Conservation (phyloP, 2,888 invertebrate species). For the Ypsolopha scabrella region DNA sequence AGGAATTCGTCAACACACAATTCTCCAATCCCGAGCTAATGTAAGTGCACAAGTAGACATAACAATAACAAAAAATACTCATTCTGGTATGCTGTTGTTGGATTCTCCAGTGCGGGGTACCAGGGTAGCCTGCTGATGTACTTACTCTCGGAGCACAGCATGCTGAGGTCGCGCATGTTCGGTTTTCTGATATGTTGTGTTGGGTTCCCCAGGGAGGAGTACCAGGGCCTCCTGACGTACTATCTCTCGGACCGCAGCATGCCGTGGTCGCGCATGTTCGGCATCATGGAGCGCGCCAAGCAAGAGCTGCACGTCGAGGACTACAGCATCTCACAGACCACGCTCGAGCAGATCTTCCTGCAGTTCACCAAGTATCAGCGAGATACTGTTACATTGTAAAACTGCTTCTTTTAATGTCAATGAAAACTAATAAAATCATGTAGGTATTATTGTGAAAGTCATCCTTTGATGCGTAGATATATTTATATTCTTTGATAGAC, state of each 20-base stretch:
- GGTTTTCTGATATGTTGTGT: conserved; percentile 23
- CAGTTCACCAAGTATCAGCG: conserved; percentile 73
- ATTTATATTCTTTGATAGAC: too few species aligned
- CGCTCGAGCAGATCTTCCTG: conserved; percentile 83
- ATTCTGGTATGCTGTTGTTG: background rate
- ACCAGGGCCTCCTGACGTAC: conserved; percentile 78
- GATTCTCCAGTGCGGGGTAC: conserved; percentile 60
- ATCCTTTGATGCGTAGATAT: too few species aligned
- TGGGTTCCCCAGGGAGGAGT: conserved; percentile 71
- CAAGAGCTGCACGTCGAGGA: conserved; percentile 74
- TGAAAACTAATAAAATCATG: too few species aligned
- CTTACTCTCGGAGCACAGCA: conserved; percentile 52
- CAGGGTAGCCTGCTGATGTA: conserved; percentile 72
- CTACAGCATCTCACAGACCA: conserved; percentile 84
- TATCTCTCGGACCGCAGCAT: conserved; percentile 72
- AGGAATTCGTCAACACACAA: conserved; percentile 33
- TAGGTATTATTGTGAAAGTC: too few species aligned
- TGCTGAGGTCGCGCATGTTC: conserved; percentile 71
- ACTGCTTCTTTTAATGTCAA: too few species aligned
- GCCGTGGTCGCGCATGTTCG: conserved; percentile 79
- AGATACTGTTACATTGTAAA: conserved; percentile 8
- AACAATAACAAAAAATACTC: conserved; percentile 44
- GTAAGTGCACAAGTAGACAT: conserved; percentile 39
- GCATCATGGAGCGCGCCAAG: conserved; percentile 75
- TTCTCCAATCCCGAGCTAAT: conserved; percentile 41